phyloP scores from a whole-genome alignment of 2,797 vertebrate genomes.

The Sebastes nivosus region DNA sequence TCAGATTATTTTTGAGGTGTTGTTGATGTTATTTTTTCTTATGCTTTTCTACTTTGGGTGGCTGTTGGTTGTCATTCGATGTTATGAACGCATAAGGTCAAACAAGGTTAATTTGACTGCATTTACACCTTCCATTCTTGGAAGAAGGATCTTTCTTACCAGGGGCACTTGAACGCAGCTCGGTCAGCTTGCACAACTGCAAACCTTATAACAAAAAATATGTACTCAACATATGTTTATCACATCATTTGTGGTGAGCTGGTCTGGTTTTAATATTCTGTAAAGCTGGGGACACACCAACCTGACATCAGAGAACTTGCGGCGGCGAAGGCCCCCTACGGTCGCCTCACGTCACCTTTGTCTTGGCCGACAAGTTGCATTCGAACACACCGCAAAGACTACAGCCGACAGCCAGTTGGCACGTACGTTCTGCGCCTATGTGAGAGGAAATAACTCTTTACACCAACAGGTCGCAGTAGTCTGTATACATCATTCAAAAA shows the following conservation, averaged over 20 bases:
- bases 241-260: background rate
- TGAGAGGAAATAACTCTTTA: too few relatives aligned
- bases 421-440: too few relatives aligned
- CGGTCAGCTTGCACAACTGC: background rate
- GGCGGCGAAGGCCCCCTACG: too few relatives aligned
- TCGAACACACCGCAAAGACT: too few relatives aligned
- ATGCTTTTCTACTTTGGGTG: background rate
- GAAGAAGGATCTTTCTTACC: background rate
- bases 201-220: background rate
- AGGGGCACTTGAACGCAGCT: background rate
- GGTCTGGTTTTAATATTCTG: background rate
- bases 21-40: background rate
- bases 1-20: background rate
- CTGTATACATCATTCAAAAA: too few relatives aligned
- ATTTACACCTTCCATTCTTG: background rate
- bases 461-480: too few relatives aligned
- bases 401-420: too few relatives aligned
- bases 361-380: rapidly evolving
- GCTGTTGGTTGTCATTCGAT: background rate
- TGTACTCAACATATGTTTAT: background rate
- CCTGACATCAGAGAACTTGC: background rate
- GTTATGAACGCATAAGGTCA: too few relatives aligned
- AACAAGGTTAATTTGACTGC: background rate
- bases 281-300: background rate
- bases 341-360: too few relatives aligned